A percentile compares a stretch with the other conserved stretches of the same genome.
phyloP scores from a whole-genome alignment of 2,797 vertebrate species.

The Crenuchus spilurus region DNA sequence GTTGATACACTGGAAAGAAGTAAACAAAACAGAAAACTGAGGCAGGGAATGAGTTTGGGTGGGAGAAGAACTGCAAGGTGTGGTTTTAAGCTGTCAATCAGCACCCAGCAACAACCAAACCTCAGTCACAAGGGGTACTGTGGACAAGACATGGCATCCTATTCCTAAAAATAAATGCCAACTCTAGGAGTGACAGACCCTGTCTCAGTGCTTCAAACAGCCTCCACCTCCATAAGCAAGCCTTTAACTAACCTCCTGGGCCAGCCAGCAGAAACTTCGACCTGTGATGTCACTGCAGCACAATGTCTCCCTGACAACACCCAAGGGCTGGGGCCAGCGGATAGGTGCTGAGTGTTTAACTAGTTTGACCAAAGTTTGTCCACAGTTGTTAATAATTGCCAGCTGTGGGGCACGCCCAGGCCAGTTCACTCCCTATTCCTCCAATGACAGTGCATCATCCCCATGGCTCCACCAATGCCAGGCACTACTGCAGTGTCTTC shows the following conservation, averaged over 20 bases:
- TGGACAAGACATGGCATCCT: conserved; percentile 66
- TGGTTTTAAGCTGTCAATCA: conserved; percentile 17
- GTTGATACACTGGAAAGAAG: background rate
- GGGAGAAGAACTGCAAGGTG: conserved; percentile 34
- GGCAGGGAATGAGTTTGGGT: conserved; percentile 29
- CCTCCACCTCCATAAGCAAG: conserved; percentile 37
- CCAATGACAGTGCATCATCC: conserved; percentile 47
- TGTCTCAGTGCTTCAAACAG: conserved; percentile 51
- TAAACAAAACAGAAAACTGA: conserved; percentile 17
- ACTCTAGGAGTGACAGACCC: conserved; percentile 39
- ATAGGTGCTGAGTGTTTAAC: conserved; percentile 45
- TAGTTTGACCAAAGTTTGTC: conserved; percentile 70
- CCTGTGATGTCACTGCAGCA: conserved; percentile 13
- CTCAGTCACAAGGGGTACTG: conserved; percentile 43
- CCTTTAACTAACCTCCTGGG: conserved; percentile 8
- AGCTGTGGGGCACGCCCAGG: conserved; percentile 51
- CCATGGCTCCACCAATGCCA: conserved; percentile 37
- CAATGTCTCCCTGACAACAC: conserved; percentile 44
- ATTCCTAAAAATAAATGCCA: conserved; percentile 75
- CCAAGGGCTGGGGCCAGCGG: conserved; percentile 40
- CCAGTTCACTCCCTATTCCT: conserved; percentile 31
- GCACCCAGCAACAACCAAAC: conserved; percentile 35
- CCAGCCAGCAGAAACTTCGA: conserved; percentile 31
- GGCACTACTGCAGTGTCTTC: conserved; percentile 43
- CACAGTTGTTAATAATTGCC: conserved; percentile 73